A percentile compares a stretch with the other conserved stretches of the same genome.
Conservation (phyloP, 2,888 invertebrate species). For the Diarsia rubi region DNA sequence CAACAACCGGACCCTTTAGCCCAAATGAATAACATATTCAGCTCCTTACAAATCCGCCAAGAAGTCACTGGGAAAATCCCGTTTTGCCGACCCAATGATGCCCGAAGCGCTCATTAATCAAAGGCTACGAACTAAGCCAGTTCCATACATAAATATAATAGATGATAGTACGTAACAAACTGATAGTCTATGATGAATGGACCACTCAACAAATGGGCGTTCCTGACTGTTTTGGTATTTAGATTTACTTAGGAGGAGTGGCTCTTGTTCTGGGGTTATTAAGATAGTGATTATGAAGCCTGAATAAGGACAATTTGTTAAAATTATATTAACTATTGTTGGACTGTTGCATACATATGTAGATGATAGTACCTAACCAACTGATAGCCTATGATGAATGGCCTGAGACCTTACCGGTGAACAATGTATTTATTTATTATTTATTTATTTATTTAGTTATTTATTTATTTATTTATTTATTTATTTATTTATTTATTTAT, state of each 20-base stretch:
- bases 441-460: too few species aligned
- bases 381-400: constrained; percentile 61
- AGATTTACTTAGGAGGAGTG: constrained; percentile 15
- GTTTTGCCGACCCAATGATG: constrained; percentile 58
- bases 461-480: too few species aligned
- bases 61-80: constrained; percentile 60
- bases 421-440: too few species aligned
- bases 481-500: too few species aligned
- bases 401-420: constrained; percentile 28
- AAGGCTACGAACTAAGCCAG: constrained; percentile 54
- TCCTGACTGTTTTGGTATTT: constrained; percentile 23
- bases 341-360: constrained; percentile 58
- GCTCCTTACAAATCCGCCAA: constrained; percentile 51
- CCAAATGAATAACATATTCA: constrained; percentile 55
- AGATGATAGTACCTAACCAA: constrained; percentile 52
- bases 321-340: background rate
- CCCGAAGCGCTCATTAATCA: constrained; percentile 63
- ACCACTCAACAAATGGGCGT: constrained; percentile 44
- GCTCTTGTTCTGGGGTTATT: background rate
- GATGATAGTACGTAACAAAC: constrained; percentile 50
- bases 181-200: constrained; percentile 61
- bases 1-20: constrained; percentile 37
- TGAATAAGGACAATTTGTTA: background rate
- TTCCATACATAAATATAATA: constrained; percentile 62
- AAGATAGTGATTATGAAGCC: background rate